phyloP scores from a whole-genome alignment of 2,113 vertebrate genomes.

The Pterocles orientalis region DNA sequence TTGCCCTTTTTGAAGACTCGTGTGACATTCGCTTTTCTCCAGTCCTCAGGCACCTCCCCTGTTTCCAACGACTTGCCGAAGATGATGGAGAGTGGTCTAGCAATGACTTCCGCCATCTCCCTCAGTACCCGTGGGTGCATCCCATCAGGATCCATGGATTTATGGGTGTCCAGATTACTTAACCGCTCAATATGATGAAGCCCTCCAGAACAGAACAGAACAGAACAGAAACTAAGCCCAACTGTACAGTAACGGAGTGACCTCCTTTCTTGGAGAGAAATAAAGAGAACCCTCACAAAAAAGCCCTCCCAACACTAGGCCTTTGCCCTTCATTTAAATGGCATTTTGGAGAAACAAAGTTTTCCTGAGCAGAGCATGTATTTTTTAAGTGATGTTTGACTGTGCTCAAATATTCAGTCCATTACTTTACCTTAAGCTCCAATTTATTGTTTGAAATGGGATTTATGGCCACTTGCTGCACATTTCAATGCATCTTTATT shows the following conservation, averaged over 20 bases:
- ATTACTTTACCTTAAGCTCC: neutral
- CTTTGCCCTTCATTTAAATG: neutral
- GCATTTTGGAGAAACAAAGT: neutral
- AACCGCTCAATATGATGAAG: accelerated
- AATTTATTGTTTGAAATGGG: neutral
- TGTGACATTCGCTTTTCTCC: no score
- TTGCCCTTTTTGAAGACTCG: no score
- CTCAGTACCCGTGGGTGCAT: no score
- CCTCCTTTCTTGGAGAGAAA: neutral
- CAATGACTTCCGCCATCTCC: no score
- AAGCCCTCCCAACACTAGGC: neutral
- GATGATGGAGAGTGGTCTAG: no score
- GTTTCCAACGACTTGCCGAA: no score
- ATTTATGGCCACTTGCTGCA: neutral
- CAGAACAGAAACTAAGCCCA: neutral
- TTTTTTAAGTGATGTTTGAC: neutral
- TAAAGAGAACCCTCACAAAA: neutral
- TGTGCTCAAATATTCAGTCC: neutral
- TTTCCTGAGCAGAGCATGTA: neutral
- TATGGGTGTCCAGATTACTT: no score
- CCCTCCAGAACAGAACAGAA: no score
- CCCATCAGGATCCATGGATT: no score
- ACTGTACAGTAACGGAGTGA: neutral
- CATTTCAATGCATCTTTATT: neutral
- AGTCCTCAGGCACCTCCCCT: no score